These are phyloP conservation scores for Argentina silus DNA, from an alignment of 2,797 vertebrate genomes.

Conservation along the genomic window DNA sequence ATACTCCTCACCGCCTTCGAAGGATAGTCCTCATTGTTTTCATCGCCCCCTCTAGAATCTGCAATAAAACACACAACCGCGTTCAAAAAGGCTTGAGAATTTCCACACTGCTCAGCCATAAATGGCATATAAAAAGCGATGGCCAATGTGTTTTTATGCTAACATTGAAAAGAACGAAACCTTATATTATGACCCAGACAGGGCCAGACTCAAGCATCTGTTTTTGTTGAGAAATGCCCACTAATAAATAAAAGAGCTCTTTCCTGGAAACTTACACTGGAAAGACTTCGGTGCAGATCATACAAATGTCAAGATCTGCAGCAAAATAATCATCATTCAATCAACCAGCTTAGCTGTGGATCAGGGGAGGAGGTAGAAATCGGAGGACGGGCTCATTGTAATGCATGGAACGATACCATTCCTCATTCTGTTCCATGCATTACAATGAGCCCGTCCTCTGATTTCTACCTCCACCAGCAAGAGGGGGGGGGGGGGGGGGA, in stretches of 20 bases:
- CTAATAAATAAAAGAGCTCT: slow-evolving; percentile 18
- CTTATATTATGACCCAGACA: background rate
- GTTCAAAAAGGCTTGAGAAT: slow-evolving; percentile 43
- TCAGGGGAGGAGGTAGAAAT: background rate
- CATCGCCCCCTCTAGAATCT: slow-evolving; percentile 84
- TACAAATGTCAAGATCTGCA: slow-evolving; percentile 5
- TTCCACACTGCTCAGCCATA: slow-evolving; percentile 33
- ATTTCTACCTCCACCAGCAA: no score
- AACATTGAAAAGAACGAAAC: slow-evolving; percentile 10
- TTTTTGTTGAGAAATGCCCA: slow-evolving; percentile 21
- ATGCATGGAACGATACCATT: no score
- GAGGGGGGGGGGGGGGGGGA: no score
- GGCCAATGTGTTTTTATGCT: slow-evolving; percentile 26
- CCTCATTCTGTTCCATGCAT: no score
- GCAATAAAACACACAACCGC: slow-evolving; percentile 58
- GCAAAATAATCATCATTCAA: slow-evolving; percentile 11
- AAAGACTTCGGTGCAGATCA: slow-evolving; percentile 30
- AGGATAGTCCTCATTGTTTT: slow-evolving; percentile 79
- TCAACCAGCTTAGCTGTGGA: slow-evolving; percentile 18
- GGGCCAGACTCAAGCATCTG: slow-evolving; percentile 17
- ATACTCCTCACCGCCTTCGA: slow-evolving; percentile 78
- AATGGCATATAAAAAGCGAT: slow-evolving; percentile 37
- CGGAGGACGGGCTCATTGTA: no score
- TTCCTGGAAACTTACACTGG: slow-evolving; percentile 14
- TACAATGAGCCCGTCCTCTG: no score